Evolutionary conservation across 2,797 vertebrate species (phyloP), one percentile per base, ranked within the genome.

Genomic region (Steatocranus sp.): DNA sequence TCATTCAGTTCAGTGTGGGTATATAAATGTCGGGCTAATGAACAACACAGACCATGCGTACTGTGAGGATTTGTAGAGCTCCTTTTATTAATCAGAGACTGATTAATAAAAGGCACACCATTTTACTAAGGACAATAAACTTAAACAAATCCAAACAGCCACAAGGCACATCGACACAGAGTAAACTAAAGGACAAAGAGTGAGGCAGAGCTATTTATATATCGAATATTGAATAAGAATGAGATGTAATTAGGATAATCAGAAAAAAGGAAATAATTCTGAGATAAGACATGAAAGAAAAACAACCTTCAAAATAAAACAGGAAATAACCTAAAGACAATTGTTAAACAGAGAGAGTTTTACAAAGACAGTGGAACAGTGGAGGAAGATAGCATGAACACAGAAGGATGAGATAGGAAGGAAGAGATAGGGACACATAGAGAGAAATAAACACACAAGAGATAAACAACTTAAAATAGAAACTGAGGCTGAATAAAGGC

Each of bases 181-280:
- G 36, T 9, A 0, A 68, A 43, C 63, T 25, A 43, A 11, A 68
- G 63, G 63, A 68, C 20, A 43, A 66, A 66, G 63, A 66, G 61
- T 0, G 20, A 41, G 36, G 20, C 12, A 41, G 2, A 38, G 12
- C 20, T 41, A 66, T 66, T 66, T 11, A 68, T 43, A 25, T 17
- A 43, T 0, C 4, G 2, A 70, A 11, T 27, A 38, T 1, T 70
- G 38, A 0, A 27, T 43, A 4, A 17, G 63, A 27, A 46, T 3
- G 14, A 68, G 14, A 68, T 17, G 14, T 25, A 43, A 70, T 70
- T 41, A 70, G 14, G 23, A 70, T 14, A 43, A 43, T 2, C 14
- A 25, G 23, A 43, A 43, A 70, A 6, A 70, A 43, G 23, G 14
- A 46, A 70, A 25, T 17, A 17, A 68, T 7, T 0, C 1, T 27